Conservation (phyloP, 2,113 vertebrate species). For the Oenanthe melanoleuca region DNA sequence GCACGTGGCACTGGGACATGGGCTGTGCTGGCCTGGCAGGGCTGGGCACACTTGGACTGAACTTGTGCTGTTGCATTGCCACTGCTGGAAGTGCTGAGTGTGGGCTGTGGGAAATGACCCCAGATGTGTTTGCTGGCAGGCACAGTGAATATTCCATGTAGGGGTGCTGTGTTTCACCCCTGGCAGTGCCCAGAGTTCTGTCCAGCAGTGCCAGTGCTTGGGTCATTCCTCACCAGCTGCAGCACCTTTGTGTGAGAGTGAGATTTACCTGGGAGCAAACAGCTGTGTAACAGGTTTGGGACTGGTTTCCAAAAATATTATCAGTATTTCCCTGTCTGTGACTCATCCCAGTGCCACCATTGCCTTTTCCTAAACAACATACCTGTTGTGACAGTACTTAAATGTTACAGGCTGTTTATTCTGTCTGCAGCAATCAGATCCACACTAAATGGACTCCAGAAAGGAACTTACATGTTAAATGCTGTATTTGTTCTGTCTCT, state of each 20-base stretch:
- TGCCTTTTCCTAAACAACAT: not conserved
- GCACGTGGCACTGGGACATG: not conserved
- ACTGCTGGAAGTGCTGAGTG: not conserved
- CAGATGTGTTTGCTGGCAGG: not conserved
- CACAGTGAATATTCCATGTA: not conserved
- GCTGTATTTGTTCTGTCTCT: not conserved
- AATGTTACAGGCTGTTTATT: not conserved
- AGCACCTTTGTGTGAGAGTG: not conserved
- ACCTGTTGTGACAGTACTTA: not conserved
- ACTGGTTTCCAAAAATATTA: not conserved
- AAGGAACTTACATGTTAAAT: not conserved
- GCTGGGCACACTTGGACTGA: not conserved
- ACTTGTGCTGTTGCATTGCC: not conserved
- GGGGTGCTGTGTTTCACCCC: not conserved
- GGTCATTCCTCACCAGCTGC: not conserved
- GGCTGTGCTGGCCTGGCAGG: not conserved
- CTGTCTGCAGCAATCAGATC: not conserved
- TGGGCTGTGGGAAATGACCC: not conserved
- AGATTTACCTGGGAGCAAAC: not conserved
- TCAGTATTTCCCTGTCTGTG: not conserved
- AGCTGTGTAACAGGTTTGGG: not conserved
- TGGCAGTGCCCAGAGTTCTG: fast-evolving
- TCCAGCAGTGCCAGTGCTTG: not conserved
- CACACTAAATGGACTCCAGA: not conserved
- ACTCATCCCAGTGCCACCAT: not conserved